Evolutionary conservation across 1,140 invertebrate genomes (phyloP).

Genomic region (Lepeophtheirus salmonis): DNA sequence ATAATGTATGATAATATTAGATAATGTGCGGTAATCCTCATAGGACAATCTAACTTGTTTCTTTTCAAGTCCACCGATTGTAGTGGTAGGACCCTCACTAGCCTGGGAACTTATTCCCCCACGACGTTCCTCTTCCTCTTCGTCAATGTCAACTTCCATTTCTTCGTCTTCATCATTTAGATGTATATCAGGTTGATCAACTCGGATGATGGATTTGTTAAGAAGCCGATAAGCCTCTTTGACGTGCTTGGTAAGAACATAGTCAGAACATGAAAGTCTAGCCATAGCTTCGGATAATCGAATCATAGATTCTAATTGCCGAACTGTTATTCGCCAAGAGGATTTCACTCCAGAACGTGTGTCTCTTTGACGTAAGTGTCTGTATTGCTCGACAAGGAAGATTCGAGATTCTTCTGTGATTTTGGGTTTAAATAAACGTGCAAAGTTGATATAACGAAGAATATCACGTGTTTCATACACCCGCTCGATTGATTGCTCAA

Average conservation of each 20-base stretch:
- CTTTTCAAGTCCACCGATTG: slow-evolving; percentile 31
- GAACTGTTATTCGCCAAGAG: slow-evolving; percentile 88
- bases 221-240: slow-evolving; percentile 79
- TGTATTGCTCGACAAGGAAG: slow-evolving; percentile 73
- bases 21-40: slow-evolving; percentile 80
- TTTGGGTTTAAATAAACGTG: slow-evolving; percentile 84
- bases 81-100: slow-evolving; percentile 21
- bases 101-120: slow-evolving; percentile 11
- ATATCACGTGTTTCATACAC: slow-evolving; percentile 71
- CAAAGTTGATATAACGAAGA: slow-evolving; percentile 83
- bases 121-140: slow-evolving; percentile 15
- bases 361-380: slow-evolving; percentile 62
- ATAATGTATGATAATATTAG: slow-evolving; percentile 71
- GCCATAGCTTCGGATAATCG: slow-evolving; percentile 84
- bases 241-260: slow-evolving; percentile 69
- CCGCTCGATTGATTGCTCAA: slow-evolving; percentile 49
- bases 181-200: slow-evolving; percentile 92
- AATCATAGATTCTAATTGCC: slow-evolving; percentile 95
- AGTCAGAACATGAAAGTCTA: slow-evolving; percentile 77
- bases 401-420: slow-evolving; percentile 62
- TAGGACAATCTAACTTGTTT: slow-evolving; percentile 77
- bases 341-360: slow-evolving; percentile 42
- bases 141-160: slow-evolving; percentile 4
- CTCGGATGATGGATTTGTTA: slow-evolving; percentile 94
- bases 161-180: slow-evolving; percentile 51